A percentile compares a stretch with the other conserved stretches of the same genome.
These are phyloP conservation scores for Caenorhabditis plicata DNA, from an alignment of 2,888 invertebrate genomes.

Conservation along the genomic window DNA sequence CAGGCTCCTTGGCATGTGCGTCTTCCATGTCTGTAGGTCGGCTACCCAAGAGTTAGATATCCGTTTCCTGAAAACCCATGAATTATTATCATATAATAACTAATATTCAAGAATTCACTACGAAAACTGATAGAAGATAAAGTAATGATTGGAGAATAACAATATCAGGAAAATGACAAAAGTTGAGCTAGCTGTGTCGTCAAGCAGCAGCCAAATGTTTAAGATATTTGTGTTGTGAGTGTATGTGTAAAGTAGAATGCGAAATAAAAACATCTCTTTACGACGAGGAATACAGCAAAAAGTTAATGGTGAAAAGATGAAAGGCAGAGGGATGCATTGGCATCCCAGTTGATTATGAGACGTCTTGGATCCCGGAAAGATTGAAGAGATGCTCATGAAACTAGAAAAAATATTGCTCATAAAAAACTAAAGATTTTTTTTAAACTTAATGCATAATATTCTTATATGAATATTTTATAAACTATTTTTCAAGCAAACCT, in stretches of 20 bases:
- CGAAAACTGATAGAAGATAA: not conserved
- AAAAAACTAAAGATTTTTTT: no score
- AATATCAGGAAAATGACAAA: not conserved
- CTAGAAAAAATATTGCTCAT: no score
- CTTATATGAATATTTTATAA: no score
- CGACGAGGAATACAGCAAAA: conserved; percentile 16
- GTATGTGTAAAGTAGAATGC: conserved; percentile 30
- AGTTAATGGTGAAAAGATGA: no score
- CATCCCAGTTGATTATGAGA: no score
- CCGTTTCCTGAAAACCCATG: conserved; percentile 14
- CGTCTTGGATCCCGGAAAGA: no score
- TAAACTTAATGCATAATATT: no score
- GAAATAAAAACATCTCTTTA: conserved; percentile 33
- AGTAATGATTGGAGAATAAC: not conserved
- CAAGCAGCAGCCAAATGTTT: conserved; percentile 17
- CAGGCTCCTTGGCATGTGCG: conserved; percentile 63
- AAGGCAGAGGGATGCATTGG: no score
- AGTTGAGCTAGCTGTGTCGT: conserved; percentile 13
- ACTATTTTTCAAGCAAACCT: no score
- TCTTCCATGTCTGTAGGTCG: conserved; percentile 65
- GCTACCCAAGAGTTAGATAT: conserved; percentile 39
- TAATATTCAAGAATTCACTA: not conserved
- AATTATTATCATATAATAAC: no score
- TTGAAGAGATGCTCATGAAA: no score
- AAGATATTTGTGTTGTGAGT: no score